These are phyloP conservation scores for Psophia crepitans DNA, from an alignment of 2,113 vertebrate species.

Conservation along the genomic window DNA sequence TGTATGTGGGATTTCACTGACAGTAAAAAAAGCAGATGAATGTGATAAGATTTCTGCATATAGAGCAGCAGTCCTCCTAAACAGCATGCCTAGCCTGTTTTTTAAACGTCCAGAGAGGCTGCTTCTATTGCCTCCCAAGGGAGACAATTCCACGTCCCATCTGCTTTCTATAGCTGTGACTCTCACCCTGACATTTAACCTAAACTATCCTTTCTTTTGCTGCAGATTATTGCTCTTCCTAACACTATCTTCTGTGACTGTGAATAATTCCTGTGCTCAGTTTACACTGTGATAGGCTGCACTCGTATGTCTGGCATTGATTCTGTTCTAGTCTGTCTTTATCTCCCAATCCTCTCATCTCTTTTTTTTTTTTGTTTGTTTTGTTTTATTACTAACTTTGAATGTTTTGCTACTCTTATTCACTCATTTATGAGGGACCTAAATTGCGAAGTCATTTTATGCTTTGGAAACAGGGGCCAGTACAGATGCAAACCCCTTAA, in stretches of 20 bases:
- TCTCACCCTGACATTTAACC: conserved; percentile 37
- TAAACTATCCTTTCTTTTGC: conserved; percentile 1
- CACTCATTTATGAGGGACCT: neutral
- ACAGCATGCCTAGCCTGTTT: neutral
- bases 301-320: neutral
- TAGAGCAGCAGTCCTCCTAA: neutral
- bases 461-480: neutral
- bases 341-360: neutral
- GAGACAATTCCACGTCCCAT: conserved; percentile 22
- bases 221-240: conserved; percentile 6
- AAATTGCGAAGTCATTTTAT: neutral
- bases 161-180: conserved; percentile 47
- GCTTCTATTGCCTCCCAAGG: neutral
- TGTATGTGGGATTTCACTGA: neutral
- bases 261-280: neutral
- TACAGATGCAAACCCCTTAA: neutral
- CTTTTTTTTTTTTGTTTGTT: neutral
- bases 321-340: neutral
- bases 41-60: neutral
- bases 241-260: neutral
- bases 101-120: neutral
- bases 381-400: neutral
- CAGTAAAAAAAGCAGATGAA: neutral
- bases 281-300: neutral
- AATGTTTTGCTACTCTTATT: neutral